A percentile compares a stretch with the other conserved stretches of the same genome.
These are phyloP conservation scores for Samia ricini DNA, from an alignment of 1,140 invertebrate genomes.

Conservation along the genomic window DNA sequence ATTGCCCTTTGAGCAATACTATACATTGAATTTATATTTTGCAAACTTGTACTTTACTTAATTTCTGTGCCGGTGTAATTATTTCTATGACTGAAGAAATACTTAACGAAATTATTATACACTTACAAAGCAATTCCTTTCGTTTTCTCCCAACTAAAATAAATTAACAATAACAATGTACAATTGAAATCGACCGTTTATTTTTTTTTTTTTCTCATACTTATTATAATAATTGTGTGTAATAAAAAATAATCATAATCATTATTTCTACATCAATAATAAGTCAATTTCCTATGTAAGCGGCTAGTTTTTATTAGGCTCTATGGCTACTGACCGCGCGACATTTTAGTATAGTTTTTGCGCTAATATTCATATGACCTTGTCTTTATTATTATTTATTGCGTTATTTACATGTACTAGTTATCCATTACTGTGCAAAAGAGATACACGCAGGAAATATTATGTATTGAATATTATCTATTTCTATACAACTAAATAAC, in stretches of 20 bases:
- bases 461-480: not conserved
- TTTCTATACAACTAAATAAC: not conserved
- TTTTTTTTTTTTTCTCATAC: not conserved
- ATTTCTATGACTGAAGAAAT: too few species aligned
- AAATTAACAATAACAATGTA: not conserved
- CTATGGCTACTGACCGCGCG: slow-evolving; percentile 1
- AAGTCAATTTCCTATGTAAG: not conserved
- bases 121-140: not conserved
- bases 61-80: too few species aligned
- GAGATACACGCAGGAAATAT: slow-evolving; percentile 27
- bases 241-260: not conserved
- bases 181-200: not conserved
- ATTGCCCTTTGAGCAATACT: too few species aligned
- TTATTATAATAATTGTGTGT: not conserved
- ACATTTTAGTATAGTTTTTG: slow-evolving; percentile 13
- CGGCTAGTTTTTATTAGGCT: not conserved
- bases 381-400: slow-evolving; percentile 15
- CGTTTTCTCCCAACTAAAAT: not conserved
- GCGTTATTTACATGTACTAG: not conserved
- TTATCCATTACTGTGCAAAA: slow-evolving; percentile 11
- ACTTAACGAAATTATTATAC: too few species aligned
- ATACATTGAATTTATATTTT: too few species aligned
- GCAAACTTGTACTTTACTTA: too few species aligned
- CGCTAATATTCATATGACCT: slow-evolving; percentile 11
- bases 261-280: not conserved